Percentiles rank a stretch among this genome's conserved stretches.
phyloP scores from a whole-genome alignment of 2,113 vertebrate species.

The Eclectus roratus region DNA sequence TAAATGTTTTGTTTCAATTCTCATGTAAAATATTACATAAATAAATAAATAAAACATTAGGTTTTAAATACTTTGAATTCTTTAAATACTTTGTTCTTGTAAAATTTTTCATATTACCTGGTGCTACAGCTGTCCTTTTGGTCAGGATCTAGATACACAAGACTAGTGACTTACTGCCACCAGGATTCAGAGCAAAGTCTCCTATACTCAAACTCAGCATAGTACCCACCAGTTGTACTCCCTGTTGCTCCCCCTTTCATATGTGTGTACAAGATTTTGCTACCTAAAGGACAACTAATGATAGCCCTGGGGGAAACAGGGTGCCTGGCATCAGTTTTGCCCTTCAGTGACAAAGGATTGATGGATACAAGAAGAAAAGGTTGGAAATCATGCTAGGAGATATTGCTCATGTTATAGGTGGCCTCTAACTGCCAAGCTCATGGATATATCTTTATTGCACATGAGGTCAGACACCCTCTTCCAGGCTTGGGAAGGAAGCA shows the following conservation, averaged over 20 bases:
- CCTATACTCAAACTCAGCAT: not conserved
- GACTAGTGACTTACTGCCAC: not conserved
- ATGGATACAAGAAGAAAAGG: not conserved
- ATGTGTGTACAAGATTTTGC: not conserved
- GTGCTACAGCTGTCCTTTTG: not conserved
- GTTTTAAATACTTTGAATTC: not conserved
- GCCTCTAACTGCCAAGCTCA: not conserved
- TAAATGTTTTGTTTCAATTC: not conserved
- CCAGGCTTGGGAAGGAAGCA: not conserved
- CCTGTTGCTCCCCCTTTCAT: not conserved
- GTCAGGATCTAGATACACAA: not conserved
- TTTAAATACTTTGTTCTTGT: not conserved
- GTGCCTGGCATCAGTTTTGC: not conserved
- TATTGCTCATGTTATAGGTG: not conserved
- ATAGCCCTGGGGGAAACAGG: not conserved
- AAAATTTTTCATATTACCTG: not conserved
- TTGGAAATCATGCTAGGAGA: not conserved
- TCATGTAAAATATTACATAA: not conserved
- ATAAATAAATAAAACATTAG: not conserved
- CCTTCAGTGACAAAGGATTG: not conserved
- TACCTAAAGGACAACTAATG: not conserved
- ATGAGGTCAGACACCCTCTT: not conserved
- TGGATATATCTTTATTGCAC: not conserved
- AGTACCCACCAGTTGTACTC: not conserved
- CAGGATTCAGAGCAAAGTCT: not conserved